Conservation (phyloP, 2,113 vertebrate species). For the Castor canadensis region DNA sequence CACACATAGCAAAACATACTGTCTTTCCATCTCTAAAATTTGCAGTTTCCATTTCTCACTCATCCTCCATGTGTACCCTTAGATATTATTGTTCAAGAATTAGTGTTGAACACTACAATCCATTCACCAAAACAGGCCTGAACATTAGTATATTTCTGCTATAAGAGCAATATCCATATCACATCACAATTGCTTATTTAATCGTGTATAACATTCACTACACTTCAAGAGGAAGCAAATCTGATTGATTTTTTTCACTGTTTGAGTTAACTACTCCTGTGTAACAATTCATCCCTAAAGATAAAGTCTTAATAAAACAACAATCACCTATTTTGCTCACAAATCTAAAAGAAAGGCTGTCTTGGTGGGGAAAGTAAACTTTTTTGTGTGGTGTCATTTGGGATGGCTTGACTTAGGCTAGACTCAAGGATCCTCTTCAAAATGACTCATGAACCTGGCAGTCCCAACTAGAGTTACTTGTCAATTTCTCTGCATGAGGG, state of each 20-base stretch:
- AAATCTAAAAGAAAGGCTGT: not conserved
- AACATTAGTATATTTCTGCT: not conserved
- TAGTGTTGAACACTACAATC: not conserved
- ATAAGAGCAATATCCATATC: not conserved
- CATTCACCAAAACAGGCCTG: not conserved
- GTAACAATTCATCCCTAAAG: not conserved
- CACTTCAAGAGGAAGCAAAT: not conserved
- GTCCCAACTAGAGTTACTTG: not conserved
- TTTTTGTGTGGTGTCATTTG: not conserved
- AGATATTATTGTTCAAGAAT: not conserved
- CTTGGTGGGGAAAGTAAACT: not conserved
- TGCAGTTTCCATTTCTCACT: not conserved
- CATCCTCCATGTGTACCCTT: not conserved
- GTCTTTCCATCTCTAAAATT: not conserved
- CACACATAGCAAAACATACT: not conserved
- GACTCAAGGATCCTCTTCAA: not conserved
- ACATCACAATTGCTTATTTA: not conserved
- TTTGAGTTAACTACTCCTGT: not conserved
- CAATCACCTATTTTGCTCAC: not conserved
- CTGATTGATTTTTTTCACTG: not conserved
- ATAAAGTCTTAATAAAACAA: not conserved
- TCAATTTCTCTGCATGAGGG: not conserved
- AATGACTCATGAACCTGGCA: not conserved
- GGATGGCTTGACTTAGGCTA: not conserved
- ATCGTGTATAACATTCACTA: not conserved